A percentile compares a stretch with the other conserved stretches of the same genome.
phyloP scores from a whole-genome alignment of 1,140 invertebrate species.

The Ceratosolen fusciceps region DNA sequence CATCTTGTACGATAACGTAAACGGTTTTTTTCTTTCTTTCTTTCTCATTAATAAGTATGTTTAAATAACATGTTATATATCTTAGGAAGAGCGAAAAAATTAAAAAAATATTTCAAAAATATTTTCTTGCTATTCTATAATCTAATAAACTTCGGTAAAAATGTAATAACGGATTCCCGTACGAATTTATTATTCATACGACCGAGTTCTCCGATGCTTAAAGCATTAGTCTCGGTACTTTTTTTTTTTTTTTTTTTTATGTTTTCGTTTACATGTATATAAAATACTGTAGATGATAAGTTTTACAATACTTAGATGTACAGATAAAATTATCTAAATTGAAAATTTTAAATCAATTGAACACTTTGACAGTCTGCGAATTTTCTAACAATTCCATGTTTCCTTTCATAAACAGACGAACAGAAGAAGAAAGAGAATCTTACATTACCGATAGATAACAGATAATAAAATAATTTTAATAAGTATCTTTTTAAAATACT shows the following conservation, averaged over 20 bases:
- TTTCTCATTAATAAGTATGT: neutral
- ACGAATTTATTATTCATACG: too few species aligned
- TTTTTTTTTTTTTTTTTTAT: too few species aligned
- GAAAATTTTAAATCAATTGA: neutral
- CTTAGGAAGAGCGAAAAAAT: neutral
- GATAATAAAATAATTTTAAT: constrained; percentile 28
- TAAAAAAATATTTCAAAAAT: neutral
- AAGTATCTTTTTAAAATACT: constrained; percentile 5
- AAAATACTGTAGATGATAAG: neutral
- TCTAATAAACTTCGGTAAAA: neutral
- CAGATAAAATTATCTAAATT: neutral
- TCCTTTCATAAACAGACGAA: too few species aligned
- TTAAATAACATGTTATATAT: neutral
- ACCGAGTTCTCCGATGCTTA: too few species aligned
- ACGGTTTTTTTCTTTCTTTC: neutral
- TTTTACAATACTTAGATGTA: neutral
- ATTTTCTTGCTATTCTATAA: neutral
- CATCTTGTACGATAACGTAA: neutral
- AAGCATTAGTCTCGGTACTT: neutral
- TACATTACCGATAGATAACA: constrained; percentile 24
- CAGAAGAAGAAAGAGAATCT: neutral
- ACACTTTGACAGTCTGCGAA: neutral
- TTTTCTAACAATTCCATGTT: constrained; percentile 23
- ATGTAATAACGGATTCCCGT: neutral
- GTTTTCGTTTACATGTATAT: too few species aligned